Evolutionary conservation across 2,888 invertebrate species (phyloP).

Genomic region (Brenthis hecate): DNA sequence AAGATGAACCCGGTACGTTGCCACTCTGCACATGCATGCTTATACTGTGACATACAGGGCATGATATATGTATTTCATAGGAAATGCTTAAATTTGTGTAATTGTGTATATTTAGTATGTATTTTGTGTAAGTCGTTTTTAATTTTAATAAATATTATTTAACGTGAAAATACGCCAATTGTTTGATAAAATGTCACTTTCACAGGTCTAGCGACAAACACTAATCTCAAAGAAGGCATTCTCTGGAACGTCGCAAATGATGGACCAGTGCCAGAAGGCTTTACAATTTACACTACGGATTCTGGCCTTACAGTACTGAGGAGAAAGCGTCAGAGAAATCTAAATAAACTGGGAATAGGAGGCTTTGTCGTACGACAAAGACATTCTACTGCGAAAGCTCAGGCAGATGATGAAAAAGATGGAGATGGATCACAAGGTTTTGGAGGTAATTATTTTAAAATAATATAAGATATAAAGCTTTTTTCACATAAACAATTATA

Average conservation of each 20-base stretch:
- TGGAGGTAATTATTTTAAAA: constrained; percentile 48
- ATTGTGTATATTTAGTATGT: no score
- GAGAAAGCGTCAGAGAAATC: constrained; percentile 92
- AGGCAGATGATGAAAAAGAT: constrained; percentile 66
- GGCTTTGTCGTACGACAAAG: constrained; percentile 93
- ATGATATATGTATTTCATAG: no score
- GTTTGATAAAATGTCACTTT: background rate
- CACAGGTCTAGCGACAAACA: constrained; percentile 51
- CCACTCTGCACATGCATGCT: background rate
- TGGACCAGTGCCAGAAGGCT: constrained; percentile 92
- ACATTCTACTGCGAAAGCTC: constrained; percentile 64
- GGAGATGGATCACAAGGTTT: constrained; percentile 64
- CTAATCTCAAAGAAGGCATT: constrained; percentile 90
- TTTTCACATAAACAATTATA: background rate
- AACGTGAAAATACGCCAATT: background rate
- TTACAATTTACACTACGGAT: constrained; percentile 90
- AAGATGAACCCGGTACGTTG: constrained; percentile 84
- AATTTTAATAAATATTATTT: background rate
- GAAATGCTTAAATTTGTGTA: no score
- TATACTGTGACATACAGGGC: no score
- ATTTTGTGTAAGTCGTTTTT: background rate
- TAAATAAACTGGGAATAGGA: constrained; percentile 94
- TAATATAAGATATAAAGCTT: background rate
- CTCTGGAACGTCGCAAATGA: constrained; percentile 89
- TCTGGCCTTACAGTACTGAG: constrained; percentile 90